Evolutionary conservation across 2,888 invertebrate genomes (phyloP).

Genomic region (Eurois occulta): DNA sequence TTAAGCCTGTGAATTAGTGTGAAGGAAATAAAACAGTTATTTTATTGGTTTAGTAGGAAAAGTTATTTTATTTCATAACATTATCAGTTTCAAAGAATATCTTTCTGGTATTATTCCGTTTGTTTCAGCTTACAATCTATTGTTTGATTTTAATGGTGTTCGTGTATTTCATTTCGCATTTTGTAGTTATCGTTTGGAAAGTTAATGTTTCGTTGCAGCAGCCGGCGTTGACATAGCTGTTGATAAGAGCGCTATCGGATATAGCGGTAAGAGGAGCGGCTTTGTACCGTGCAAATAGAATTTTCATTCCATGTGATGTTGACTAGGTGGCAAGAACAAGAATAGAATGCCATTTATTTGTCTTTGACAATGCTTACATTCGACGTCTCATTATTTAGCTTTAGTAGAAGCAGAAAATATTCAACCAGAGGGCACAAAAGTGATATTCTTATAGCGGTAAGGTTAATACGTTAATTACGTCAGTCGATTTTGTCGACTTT

Average conservation of each 20-base stretch:
- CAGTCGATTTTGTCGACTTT: too few species aligned
- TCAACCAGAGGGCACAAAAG: not conserved
- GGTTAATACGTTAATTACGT: too few species aligned
- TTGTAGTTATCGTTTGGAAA: constrained; percentile 63
- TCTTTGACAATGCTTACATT: not conserved
- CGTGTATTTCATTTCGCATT: constrained; percentile 52
- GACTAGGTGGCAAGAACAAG: not conserved
- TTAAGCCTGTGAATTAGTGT: constrained; percentile 21
- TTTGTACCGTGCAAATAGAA: constrained; percentile 25
- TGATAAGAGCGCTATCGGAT: constrained; percentile 79
- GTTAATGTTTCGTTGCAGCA: constrained; percentile 65
- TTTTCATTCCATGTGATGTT: constrained; percentile 19
- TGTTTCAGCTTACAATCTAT: constrained; percentile 17
- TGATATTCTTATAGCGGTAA: not conserved
- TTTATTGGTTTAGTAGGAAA: constrained; percentile 15
- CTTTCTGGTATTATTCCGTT: constrained; percentile 20
- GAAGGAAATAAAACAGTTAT: not conserved
- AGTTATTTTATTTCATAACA: not conserved
- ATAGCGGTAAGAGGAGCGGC: constrained; percentile 29
- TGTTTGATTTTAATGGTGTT: constrained; percentile 53
- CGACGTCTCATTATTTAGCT: not conserved
- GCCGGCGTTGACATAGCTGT: constrained; percentile 53
- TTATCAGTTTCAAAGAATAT: constrained; percentile 11
- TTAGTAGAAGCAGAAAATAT: not conserved
- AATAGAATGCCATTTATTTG: not conserved